Evolutionary conservation across 2,888 invertebrate genomes (phyloP), one percentile per base, ranked within the genome.

Genomic region (Hololepta plana): DNA sequence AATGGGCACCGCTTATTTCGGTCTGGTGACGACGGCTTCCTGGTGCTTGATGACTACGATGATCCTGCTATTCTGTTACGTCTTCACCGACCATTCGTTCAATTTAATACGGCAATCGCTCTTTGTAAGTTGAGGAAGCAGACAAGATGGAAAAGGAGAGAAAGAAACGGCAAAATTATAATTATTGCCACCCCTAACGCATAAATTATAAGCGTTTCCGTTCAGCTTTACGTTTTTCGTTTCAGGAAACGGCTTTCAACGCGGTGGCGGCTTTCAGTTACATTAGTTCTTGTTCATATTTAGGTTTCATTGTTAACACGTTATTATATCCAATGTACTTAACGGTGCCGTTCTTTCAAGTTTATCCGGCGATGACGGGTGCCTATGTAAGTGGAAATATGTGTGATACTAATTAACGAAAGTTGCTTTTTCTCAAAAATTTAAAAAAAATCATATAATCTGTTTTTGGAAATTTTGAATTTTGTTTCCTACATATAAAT

Each of bases 291-390:
- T 72, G 85, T 2, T 72, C 75, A 1, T 85, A 79, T 48, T 67
- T 87, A 57, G 75, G 76, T 1, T 72, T 80, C 36, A 70, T 76
- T 2, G 77, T 82, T 11, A 72, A 80, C 38, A 56, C 80, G 20
- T 75, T 74, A 50, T 55, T 87, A 27, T 74, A 76, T 54, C 76
- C 79, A 1, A 63, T 72, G 40, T 82, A 84, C 49, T 59, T 73
- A 15, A 54, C 66, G 30, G 74, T 67, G 20, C 76, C 84, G 36
- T 80, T 77, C 45, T 67, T 62, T 45, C 73, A 81, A 44, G 79
- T 77, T 8, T 84, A 81, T 57, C 84, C 85, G n/a, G 80, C 84
- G 2, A 79, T 85, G 76, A 79, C 77, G 14, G 79, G 79, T 1
- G 74, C 77, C 37, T 84, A 84, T 51, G 85, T 87, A 59, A 75